Evolutionary conservation across 2,888 invertebrate species (phyloP), one percentile per base, ranked within the genome.

Genomic region (Lottia scabra): DNA sequence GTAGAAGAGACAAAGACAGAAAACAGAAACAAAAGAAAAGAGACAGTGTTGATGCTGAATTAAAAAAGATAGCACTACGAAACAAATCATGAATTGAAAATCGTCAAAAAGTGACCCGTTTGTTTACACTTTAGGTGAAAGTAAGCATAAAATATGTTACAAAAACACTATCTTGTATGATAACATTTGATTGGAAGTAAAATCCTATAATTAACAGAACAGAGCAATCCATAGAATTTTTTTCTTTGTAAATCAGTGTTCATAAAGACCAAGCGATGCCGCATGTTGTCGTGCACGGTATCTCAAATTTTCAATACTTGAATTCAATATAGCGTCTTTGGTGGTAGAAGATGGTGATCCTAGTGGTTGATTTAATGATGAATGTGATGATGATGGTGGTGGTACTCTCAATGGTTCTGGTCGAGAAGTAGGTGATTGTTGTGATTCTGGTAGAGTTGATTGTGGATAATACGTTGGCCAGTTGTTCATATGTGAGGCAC

Each of bases 311-410:
- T 91, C 94, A 6, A 96, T 95, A 0, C 92, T 97, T 83, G 91
- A 95, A 73, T 95, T 96, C 86, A 95, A 96, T 38, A 94, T 95
- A 91, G 92, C 38, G 94, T 94, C 2, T 94, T 95, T 0, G 23
- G 73, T 63, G 13, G 38, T 65, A 16, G 65, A 64, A 45, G 65
- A n/a, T 13, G 74, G 48, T n/a, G 30, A 65, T 63, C 62, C 64
- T 43, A 67, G 44, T 13, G 63, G 44, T 46, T 66, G 16, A n/a
- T 67, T 48, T 23, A 70, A 56, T 27, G 75, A 68, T 13, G 75
- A 68, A 15, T 69, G 67, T 26, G 67, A 30, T n/a, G 68, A 46
- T 19, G 75, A 68, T 8, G 74, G 70, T 13, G 72, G 69, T 10
- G 75, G 75, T n/a, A 71, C 62, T 46, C 74, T 63, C 15, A 68